phyloP scores from a whole-genome alignment of 53 echinoderm and acorn worm species.

The Astropecten irregularis region DNA sequence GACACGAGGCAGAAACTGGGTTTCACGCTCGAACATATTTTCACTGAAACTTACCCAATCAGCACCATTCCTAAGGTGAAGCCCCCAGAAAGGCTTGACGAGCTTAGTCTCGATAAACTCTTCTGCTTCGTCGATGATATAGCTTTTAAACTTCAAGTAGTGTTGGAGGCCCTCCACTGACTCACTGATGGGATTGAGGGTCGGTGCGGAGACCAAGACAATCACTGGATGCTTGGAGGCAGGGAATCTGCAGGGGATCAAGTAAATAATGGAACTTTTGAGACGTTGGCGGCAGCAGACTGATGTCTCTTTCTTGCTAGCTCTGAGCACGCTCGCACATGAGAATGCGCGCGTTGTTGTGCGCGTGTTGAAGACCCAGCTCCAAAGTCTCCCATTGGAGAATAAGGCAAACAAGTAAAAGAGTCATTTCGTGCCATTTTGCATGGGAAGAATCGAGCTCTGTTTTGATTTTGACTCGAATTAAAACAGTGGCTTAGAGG shows the following conservation, averaged over 20 bases:
- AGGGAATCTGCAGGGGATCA: slow-evolving; percentile 65
- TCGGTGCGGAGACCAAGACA: slow-evolving; percentile 87
- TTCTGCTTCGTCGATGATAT: slow-evolving; percentile 64
- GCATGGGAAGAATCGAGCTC: too few relatives aligned
- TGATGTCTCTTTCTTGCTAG: not conserved
- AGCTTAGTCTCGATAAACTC: slow-evolving; percentile 66
- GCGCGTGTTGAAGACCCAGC: too few relatives aligned
- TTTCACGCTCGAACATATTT: too few relatives aligned
- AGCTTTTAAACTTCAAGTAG: slow-evolving; percentile 70
- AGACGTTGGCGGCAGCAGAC: too few relatives aligned
- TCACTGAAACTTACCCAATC: slow-evolving; percentile 99
- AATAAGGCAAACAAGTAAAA: too few relatives aligned
- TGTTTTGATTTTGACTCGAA: too few relatives aligned
- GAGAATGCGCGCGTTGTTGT: too few relatives aligned
- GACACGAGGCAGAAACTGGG: too few relatives aligned
- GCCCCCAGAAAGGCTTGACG: slow-evolving; percentile 75
- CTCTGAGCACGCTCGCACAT: not conserved
- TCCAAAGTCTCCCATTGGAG: too few relatives aligned
- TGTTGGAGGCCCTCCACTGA: slow-evolving; percentile 71
- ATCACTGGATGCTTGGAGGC: slow-evolving; percentile 74
- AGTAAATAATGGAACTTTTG: too few relatives aligned
- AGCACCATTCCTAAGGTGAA: slow-evolving; percentile 96
- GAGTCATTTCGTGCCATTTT: too few relatives aligned
- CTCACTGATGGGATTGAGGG: slow-evolving; percentile 57
- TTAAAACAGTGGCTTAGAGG: too few relatives aligned